These are phyloP conservation scores for Branchipolynoe longqiensis DNA, from an alignment of 2,888 invertebrate genomes.

Conservation along the genomic window DNA sequence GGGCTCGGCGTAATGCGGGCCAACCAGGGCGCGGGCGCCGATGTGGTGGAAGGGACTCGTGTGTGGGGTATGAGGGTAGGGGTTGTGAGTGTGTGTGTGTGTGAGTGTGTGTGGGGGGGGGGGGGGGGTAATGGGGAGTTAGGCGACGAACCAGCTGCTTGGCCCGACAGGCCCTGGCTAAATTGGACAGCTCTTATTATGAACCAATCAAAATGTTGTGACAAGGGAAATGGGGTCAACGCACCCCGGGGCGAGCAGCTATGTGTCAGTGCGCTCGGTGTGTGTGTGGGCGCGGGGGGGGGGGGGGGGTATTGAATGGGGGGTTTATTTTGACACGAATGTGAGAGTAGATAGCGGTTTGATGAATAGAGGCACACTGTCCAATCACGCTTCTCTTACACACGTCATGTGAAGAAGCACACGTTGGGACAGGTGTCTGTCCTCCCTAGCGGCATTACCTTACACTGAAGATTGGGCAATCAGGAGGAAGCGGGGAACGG, in stretches of 20 bases:
- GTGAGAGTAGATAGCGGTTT: not conserved
- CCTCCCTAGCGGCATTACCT: too few species aligned
- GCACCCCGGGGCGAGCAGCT: constrained; percentile 1
- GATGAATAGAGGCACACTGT: not conserved
- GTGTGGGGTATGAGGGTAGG: too few species aligned
- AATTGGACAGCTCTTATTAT: constrained; percentile 49
- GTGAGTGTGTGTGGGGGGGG: too few species aligned
- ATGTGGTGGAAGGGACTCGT: too few species aligned
- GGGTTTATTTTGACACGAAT: not conserved
- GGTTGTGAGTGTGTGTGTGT: too few species aligned
- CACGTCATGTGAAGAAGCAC: not conserved
- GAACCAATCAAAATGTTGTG: constrained; percentile 49
- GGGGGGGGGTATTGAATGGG: too few species aligned
- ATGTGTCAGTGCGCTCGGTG: too few species aligned
- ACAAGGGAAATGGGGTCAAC: constrained; percentile 42
- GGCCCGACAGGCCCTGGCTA: not conserved
- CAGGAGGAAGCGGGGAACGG: too few species aligned
- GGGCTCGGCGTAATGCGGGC: too few species aligned
- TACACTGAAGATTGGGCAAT: too few species aligned
- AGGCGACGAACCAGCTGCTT: constrained; percentile 31
- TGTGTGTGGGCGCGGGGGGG: too few species aligned
- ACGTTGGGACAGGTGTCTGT: not conserved
- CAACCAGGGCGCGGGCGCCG: too few species aligned
- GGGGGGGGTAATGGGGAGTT: constrained; percentile 48
- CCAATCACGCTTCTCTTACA: not conserved